A percentile compares a stretch with the other conserved stretches of the same genome.
Conservation (phyloP, 2,113 vertebrate genomes). For the Cnemophilus loriae region DNA sequence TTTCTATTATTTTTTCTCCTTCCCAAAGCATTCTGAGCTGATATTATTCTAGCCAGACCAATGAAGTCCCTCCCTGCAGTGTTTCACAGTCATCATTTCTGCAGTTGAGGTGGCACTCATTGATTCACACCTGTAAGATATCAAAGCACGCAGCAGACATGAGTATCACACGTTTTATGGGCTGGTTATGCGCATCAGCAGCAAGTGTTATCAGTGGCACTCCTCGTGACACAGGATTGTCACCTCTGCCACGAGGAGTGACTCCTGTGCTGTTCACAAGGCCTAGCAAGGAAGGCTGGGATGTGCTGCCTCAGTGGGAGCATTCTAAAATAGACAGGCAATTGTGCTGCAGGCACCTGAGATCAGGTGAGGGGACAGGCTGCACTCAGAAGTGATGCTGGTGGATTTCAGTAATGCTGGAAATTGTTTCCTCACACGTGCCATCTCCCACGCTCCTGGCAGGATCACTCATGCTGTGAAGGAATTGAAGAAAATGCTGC, state of each 20-base stretch:
- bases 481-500: background rate
- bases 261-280: background rate
- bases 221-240: background rate
- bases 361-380: background rate
- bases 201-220: background rate
- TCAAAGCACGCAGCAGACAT: accelerated
- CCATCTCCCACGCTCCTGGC: background rate
- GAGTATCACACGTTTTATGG: background rate
- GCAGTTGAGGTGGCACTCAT: background rate
- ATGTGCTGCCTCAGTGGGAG: accelerated
- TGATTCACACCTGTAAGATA: background rate
- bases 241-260: background rate
- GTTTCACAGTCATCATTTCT: background rate
- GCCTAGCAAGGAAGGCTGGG: background rate
- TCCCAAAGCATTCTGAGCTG: background rate
- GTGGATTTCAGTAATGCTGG: background rate
- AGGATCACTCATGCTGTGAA: background rate
- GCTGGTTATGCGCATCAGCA: background rate
- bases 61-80: background rate
- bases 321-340: background rate
- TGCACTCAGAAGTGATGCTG: background rate
- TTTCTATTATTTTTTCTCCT: background rate
- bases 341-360: background rate
- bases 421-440: background rate
- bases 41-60: background rate